A percentile compares a stretch with the other conserved stretches of the same genome.
Evolutionary conservation across 2,888 invertebrate species (phyloP).

Genomic region (Caenorhabditis uteleia): DNA sequence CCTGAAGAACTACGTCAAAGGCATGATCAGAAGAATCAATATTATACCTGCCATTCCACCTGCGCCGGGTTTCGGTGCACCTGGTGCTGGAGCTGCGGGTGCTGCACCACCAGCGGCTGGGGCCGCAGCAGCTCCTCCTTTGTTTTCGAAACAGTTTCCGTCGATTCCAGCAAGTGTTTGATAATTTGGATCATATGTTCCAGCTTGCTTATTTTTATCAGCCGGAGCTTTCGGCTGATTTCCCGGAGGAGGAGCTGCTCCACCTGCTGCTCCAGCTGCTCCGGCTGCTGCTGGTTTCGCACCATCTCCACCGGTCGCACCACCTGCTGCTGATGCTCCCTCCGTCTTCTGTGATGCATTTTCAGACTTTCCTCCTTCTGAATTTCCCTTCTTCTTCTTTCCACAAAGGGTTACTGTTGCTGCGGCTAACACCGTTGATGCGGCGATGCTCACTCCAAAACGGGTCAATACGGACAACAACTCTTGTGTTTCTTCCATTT

Average conservation of each 20-base stretch:
- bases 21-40: background rate
- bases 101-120: constrained; percentile 10
- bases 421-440: background rate
- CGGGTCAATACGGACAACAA: too few species aligned
- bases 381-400: background rate
- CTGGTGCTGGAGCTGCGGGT: background rate
- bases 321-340: background rate
- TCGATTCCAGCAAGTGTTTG: constrained; percentile 25
- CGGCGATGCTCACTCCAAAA: too few species aligned
- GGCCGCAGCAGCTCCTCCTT: constrained; percentile 4
- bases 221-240: constrained; percentile 4
- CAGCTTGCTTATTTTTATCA: constrained; percentile 7
- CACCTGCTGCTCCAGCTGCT: background rate
- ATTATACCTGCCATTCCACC: constrained; percentile 3
- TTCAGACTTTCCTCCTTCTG: background rate
- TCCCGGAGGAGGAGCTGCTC: background rate
- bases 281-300: background rate
- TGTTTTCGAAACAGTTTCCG: constrained; percentile 7
- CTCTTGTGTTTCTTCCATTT: too few species aligned
- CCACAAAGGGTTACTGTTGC: background rate
- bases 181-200: constrained; percentile 25
- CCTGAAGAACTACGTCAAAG: constrained; percentile 5
- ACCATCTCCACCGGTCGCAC: background rate
- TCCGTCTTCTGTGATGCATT: background rate
- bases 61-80: constrained; percentile 8